These are phyloP conservation scores for Drosophila paranaensis DNA, from an alignment of 2,888 invertebrate genomes.

Conservation along the genomic window DNA sequence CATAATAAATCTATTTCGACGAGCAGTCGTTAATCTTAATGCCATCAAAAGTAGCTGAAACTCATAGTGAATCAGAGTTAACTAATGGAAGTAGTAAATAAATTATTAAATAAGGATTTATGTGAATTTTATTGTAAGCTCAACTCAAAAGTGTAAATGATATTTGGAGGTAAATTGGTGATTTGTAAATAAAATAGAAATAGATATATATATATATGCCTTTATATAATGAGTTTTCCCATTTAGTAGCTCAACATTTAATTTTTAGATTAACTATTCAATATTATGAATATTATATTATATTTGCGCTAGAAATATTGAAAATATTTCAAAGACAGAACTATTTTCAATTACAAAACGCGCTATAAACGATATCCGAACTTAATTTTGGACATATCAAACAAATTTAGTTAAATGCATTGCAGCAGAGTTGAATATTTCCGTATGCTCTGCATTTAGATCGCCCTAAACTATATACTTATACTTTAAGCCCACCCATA, in stretches of 20 bases:
- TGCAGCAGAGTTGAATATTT: neutral
- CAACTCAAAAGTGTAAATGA: neutral
- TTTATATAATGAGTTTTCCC: too few relatives aligned
- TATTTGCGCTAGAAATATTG: neutral
- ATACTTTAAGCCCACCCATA: neutral
- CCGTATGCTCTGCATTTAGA: neutral
- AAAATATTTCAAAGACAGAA: neutral
- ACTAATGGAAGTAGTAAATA: neutral
- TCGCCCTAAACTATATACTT: too few relatives aligned
- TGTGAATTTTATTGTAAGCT: neutral
- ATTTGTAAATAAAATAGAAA: neutral
- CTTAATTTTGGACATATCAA: neutral
- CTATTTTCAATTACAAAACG: neutral
- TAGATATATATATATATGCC: neutral
- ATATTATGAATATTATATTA: neutral
- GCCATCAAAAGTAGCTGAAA: neutral
- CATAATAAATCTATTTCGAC: slow-evolving; percentile 2
- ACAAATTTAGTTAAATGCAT: neutral
- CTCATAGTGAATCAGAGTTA: neutral
- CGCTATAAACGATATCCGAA: neutral
- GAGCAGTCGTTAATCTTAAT: neutral
- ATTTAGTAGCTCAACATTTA: too few relatives aligned
- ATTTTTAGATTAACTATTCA: neutral
- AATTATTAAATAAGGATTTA: neutral
- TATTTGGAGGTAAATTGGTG: neutral